These are phyloP conservation scores for Phoebastria nigripes DNA, from an alignment of 2,797 vertebrate species.

Conservation along the genomic window DNA sequence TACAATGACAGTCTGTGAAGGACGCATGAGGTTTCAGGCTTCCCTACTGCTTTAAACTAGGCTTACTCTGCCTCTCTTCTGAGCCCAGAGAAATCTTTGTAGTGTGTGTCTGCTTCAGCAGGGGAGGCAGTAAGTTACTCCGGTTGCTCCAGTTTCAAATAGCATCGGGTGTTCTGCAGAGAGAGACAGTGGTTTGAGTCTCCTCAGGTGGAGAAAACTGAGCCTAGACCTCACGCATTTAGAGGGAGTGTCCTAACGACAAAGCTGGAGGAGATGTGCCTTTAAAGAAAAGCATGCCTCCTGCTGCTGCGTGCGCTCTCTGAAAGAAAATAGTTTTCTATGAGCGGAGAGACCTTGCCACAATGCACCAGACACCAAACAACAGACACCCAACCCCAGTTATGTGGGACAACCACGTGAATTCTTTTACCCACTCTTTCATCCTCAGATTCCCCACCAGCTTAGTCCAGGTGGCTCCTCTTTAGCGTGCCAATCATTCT, in stretches of 20 bases:
- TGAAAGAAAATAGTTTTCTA: neutral
- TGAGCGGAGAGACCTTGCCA: neutral
- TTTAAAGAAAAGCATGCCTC: neutral
- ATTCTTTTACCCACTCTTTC: neutral
- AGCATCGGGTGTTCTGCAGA: neutral
- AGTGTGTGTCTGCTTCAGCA: neutral
- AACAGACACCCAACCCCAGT: neutral
- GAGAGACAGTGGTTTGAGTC: neutral
- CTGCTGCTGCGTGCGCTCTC: neutral
- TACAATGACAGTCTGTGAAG: neutral
- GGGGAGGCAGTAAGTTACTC: neutral
- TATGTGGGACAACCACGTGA: neutral
- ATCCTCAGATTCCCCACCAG: neutral
- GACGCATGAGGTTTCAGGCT: neutral
- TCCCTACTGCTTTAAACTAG: slow-evolving; percentile 3
- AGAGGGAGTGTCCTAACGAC: neutral
- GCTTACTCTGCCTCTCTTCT: neutral
- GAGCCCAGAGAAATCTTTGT: neutral
- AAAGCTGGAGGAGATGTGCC: neutral
- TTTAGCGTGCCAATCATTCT: neutral
- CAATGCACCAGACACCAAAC: neutral
- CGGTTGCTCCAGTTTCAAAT: neutral
- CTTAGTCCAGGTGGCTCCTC: neutral
- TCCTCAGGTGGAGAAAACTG: neutral
- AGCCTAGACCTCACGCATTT: neutral